A percentile compares a stretch with the other conserved stretches of the same genome.
Evolutionary conservation across 2,888 invertebrate genomes (phyloP).

Genomic region (Athetis lepigone): DNA sequence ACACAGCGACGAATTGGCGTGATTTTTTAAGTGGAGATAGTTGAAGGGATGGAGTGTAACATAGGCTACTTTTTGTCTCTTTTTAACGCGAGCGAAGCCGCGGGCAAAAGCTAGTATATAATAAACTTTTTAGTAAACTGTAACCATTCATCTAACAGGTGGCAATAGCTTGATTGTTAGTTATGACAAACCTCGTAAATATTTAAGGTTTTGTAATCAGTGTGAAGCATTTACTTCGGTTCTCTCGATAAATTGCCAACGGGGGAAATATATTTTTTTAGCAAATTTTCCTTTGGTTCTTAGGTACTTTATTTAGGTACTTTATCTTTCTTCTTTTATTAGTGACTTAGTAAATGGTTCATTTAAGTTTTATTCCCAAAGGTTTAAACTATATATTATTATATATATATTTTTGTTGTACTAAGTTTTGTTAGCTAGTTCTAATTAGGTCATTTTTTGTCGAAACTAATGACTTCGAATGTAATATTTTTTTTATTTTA

Average conservation of each 20-base stretch:
- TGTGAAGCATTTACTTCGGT: constrained; percentile 10
- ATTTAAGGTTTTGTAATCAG: constrained; percentile 42
- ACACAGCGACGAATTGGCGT: too few species aligned
- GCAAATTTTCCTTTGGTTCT: not conserved
- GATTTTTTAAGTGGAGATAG: too few species aligned
- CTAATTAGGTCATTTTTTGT: too few species aligned
- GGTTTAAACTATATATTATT: too few species aligned
- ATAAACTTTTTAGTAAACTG: constrained; percentile 33
- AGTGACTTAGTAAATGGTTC: constrained; percentile 20
- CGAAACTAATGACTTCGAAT: too few species aligned
- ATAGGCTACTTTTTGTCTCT: too few species aligned
- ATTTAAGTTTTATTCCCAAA: constrained; percentile 3
- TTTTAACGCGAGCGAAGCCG: too few species aligned
- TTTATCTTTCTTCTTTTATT: constrained; percentile 34
- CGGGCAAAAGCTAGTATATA: too few species aligned
- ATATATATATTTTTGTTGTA: too few species aligned
- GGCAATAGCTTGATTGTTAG: constrained; percentile 37
- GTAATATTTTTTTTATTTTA: too few species aligned
- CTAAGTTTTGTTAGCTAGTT: too few species aligned
- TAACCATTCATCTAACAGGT: constrained; percentile 5
- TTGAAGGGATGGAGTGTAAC: too few species aligned
- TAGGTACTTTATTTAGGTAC: not conserved
- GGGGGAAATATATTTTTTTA: constrained; percentile 39
- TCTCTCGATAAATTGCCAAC: constrained; percentile 27
- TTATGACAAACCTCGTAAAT: constrained; percentile 41